Percentiles rank a stretch among this genome's conserved stretches.
Evolutionary conservation across 2,797 vertebrate species (phyloP).

Genomic region (Petrocephalus schoutedeni): DNA sequence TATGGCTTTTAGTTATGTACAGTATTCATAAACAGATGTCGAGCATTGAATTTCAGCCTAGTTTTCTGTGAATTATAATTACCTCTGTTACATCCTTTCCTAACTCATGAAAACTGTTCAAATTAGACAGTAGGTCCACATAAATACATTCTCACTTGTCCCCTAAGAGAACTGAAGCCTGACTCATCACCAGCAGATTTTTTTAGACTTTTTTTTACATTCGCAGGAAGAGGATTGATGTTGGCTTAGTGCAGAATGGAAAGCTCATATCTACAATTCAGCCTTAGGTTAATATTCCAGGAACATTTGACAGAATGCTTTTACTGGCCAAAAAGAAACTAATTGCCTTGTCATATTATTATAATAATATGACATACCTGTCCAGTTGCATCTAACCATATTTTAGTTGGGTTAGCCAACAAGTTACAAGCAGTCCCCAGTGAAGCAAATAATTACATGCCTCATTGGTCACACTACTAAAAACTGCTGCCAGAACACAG

Average conservation of each 20-base stretch:
- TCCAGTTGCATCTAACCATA: neutral
- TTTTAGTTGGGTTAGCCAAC: slow-evolving; percentile 1
- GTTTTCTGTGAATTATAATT: slow-evolving; percentile 1
- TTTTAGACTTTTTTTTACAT: neutral
- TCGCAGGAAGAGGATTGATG: neutral
- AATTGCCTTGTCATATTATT: slow-evolving; percentile 20
- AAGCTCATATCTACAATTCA: slow-evolving; percentile 3
- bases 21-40: neutral
- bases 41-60: neutral
- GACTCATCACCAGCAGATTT: neutral
- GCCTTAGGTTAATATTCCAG: slow-evolving; percentile 6
- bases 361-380: slow-evolving; percentile 17
- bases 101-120: neutral
- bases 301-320: slow-evolving; percentile 8
- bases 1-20: neutral
- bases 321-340: slow-evolving; percentile 12
- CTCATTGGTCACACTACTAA: slow-evolving; percentile 1
- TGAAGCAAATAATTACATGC: slow-evolving; percentile 13
- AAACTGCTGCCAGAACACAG: neutral
- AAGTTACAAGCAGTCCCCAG: neutral
- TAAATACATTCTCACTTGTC: neutral
- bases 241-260: slow-evolving; percentile 2
- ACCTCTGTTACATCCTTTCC: neutral
- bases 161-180: neutral
- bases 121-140: neutral